Percentiles rank a stretch among this genome's conserved stretches.
Conservation (phyloP, 2,113 vertebrate genomes). For the Tupaia chinensis region DNA sequence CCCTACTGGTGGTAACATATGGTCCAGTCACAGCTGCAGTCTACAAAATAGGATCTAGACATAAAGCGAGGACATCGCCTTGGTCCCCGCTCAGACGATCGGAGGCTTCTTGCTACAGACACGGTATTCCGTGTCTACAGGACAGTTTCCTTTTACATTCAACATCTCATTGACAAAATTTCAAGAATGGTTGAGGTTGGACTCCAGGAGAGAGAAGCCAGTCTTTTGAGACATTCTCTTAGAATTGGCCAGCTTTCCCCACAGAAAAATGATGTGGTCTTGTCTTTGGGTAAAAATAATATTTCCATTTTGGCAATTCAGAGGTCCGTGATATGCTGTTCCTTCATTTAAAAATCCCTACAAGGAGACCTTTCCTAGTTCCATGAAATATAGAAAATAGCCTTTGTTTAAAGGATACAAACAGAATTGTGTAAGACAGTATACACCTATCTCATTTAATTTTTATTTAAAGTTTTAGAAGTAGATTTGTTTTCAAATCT, state of each 20-base stretch:
- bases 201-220: neutral
- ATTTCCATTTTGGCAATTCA: slow-evolving; percentile 26
- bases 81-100: neutral
- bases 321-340: neutral
- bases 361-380: neutral
- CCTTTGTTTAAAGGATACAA: slow-evolving; percentile 27
- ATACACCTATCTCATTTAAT: slow-evolving; percentile 16
- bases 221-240: neutral
- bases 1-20: too few species aligned
- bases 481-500: slow-evolving; percentile 49
- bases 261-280: neutral
- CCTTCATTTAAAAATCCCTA: slow-evolving; percentile 12
- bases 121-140: neutral
- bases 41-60: neutral
- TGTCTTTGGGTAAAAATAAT: slow-evolving; percentile 13
- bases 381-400: neutral
- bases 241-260: neutral
- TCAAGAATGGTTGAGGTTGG: neutral
- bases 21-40: neutral
- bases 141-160: neutral
- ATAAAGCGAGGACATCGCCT: too few species aligned
- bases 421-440: neutral
- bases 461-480: slow-evolving; percentile 55
- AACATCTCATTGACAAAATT: neutral
- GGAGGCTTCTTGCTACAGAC: neutral